A percentile compares a stretch with the other conserved stretches of the same genome.
phyloP scores from a whole-genome alignment of 2,888 invertebrate genomes.

The Ochropleura plecta region DNA sequence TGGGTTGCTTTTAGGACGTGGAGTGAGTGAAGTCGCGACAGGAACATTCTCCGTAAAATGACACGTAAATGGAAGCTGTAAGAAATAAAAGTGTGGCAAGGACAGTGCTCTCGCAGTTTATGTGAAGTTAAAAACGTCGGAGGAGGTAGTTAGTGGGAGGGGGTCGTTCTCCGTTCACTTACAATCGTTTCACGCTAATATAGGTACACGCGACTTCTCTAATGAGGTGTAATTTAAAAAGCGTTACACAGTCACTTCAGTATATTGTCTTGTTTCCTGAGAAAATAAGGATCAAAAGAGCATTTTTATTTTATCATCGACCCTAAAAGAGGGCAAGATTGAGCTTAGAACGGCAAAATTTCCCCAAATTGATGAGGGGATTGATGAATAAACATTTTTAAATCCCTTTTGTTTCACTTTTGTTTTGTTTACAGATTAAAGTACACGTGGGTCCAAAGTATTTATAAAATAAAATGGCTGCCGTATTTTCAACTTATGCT shows the following conservation, averaged over 20 bases:
- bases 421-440: slow-evolving; percentile 54
- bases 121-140: slow-evolving; percentile 66
- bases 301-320: slow-evolving; percentile 58
- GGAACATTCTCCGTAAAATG: slow-evolving; percentile 62
- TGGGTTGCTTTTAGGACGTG: slow-evolving; percentile 57
- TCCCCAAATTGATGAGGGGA: slow-evolving; percentile 61
- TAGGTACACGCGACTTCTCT: slow-evolving; percentile 64
- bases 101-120: slow-evolving; percentile 65
- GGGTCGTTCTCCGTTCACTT: slow-evolving; percentile 63
- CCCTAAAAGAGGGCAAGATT: slow-evolving; percentile 53
- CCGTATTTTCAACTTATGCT: slow-evolving; percentile 6
- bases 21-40: slow-evolving; percentile 60
- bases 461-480: slow-evolving; percentile 39
- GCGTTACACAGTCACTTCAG: slow-evolving; percentile 45
- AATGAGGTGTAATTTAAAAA: slow-evolving; percentile 70
- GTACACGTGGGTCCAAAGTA: slow-evolving; percentile 39
- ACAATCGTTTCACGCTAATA: slow-evolving; percentile 72
- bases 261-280: slow-evolving; percentile 39
- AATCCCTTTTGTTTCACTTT: slow-evolving; percentile 63
- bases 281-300: slow-evolving; percentile 48
- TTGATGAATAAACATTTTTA: slow-evolving; percentile 64
- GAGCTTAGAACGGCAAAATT: slow-evolving; percentile 50
- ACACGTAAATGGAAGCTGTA: slow-evolving; percentile 63
- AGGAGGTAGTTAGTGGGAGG: slow-evolving; percentile 66
- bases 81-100: slow-evolving; percentile 64